Base-by-base conservation (phyloP, 2,888 invertebrate genomes). In the Platycheirus albimanus region DNA sequence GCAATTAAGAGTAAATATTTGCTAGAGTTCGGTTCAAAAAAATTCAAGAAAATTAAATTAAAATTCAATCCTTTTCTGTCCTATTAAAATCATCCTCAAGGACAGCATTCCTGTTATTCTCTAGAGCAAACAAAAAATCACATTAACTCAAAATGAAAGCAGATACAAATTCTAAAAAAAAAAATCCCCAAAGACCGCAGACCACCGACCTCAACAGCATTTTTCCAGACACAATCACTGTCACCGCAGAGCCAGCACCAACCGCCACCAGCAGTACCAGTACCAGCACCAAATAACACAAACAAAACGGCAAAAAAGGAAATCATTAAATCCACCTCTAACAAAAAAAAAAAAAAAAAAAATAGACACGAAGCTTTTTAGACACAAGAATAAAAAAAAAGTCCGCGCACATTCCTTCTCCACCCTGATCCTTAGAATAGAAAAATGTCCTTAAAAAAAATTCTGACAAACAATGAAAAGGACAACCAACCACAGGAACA, bases 301-400 rank as follows among this genome's bases (percentile, higher is more conserved):
- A 81, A 77, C 66, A 77, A 76, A 41, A 71, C 33, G 38, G 51
- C 43, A 71, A 56, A 83, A 69, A 72, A 71, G 72, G 83, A 83
- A 83, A 72, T 83, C 83, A 83, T 83, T 83, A 83, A 78, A 83
- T 78, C 83, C 63, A 83, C 83, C 83, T 83, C 83, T 36, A 71
- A 41, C 38, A 28, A 41, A 41, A 63, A 77, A 47, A 51, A 36
- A 45, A 72, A 52, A 64, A 24, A 24, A 24, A 24, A 24, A 4
- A 24, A 4, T 5, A 24, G 24, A 49, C 64, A 78, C 66, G 47
- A 58, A 49, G 72, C 66, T 56, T 67, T 72, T 43, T 47, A 66
- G 5, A 58, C 7, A 56, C 49, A 54, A 19, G 54, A 36, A 71
- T n/a, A 74, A 72, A 54, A 51, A 15, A 8, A 28, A 38, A 20